A percentile compares a stretch with the other conserved stretches of the same genome.
phyloP scores from a whole-genome alignment of 2,797 vertebrate species.

The Melanotaenia maccullochi region DNA sequence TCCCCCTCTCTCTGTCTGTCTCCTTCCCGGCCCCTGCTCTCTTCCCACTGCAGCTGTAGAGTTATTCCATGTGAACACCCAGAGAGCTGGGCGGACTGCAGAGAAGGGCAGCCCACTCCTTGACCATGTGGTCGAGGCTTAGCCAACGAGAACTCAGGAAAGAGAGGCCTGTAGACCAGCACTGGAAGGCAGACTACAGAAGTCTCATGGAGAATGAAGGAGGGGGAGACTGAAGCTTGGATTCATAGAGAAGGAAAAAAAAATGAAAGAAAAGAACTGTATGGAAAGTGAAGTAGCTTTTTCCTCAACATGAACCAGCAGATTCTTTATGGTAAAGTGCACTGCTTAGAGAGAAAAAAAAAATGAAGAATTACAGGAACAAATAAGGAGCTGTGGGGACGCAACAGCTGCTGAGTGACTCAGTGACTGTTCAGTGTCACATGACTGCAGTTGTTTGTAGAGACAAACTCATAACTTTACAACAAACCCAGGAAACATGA shows the following conservation, averaged over 20 bases:
- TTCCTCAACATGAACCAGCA: conserved; percentile 22
- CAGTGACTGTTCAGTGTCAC: conserved; percentile 54
- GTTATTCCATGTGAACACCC: conserved; percentile 87
- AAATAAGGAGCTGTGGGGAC: conserved; percentile 16
- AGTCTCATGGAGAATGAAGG: conserved; percentile 69
- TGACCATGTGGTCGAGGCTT: conserved; percentile 80
- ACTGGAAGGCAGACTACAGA: conserved; percentile 67
- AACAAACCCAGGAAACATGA: conserved; percentile 67
- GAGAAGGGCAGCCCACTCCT: conserved; percentile 78
- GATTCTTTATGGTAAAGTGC: conserved; percentile 1
- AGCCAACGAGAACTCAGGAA: conserved; percentile 73
- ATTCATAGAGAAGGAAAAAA: conserved; percentile 35
- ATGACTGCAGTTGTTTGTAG: conserved; percentile 72
- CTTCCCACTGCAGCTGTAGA: conserved; percentile 83
- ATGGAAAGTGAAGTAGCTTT: conserved; percentile 31
- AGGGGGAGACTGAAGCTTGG: conserved; percentile 14
- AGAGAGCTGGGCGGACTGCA: conserved; percentile 72
- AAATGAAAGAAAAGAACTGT: conserved; percentile 38
- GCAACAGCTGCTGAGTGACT: conserved; percentile 47
- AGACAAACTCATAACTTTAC: conserved; percentile 62
- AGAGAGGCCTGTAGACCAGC: conserved; percentile 66
- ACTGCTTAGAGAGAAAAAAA: background rate
- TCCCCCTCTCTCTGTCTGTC: conserved; percentile 68
- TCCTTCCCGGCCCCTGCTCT: conserved; percentile 76
- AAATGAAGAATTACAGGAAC: conserved; percentile 6